These are phyloP conservation scores for Cecropterus lyciades DNA, from an alignment of 1,140 invertebrate genomes.

Conservation along the genomic window DNA sequence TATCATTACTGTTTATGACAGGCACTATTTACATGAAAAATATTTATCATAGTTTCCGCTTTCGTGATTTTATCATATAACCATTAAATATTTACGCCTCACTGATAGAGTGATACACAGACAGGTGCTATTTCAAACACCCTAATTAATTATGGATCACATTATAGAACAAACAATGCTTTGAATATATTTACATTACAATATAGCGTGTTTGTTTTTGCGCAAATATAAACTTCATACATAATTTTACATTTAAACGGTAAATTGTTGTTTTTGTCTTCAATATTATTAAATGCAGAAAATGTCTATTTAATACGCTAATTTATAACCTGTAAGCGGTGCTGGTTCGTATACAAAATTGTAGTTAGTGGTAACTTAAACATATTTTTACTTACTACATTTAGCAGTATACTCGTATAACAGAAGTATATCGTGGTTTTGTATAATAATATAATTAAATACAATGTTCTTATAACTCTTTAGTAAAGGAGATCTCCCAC, in stretches of 20 bases:
- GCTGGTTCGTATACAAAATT: too few species aligned
- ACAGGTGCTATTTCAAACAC: conserved; percentile 32
- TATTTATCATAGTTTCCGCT: conserved; percentile 9
- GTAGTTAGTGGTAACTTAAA: too few species aligned
- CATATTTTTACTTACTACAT: too few species aligned
- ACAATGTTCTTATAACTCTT: too few species aligned
- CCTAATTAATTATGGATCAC: conserved; percentile 33
- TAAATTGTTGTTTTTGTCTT: conserved; percentile 13
- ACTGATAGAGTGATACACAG: conserved; percentile 25
- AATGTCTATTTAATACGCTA: too few species aligned
- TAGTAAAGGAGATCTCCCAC: too few species aligned
- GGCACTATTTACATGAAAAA: neutral
- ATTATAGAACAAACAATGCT: conserved; percentile 26
- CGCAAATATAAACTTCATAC: conserved; percentile 6
- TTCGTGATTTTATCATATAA: conserved; percentile 17
- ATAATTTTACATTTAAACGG: conserved; percentile 10
- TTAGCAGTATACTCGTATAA: too few species aligned
- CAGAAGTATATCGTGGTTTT: too few species aligned
- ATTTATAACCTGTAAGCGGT: too few species aligned
- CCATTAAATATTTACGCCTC: conserved; percentile 24
- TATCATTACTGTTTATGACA: too few species aligned
- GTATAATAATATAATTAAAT: too few species aligned
- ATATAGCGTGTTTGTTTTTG: conserved; percentile 22
- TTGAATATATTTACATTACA: conserved; percentile 28
- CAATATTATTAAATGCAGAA: too few species aligned